These are phyloP conservation scores for Aleiodes testaceus DNA, from an alignment of 2,888 invertebrate species.

Conservation along the genomic window DNA sequence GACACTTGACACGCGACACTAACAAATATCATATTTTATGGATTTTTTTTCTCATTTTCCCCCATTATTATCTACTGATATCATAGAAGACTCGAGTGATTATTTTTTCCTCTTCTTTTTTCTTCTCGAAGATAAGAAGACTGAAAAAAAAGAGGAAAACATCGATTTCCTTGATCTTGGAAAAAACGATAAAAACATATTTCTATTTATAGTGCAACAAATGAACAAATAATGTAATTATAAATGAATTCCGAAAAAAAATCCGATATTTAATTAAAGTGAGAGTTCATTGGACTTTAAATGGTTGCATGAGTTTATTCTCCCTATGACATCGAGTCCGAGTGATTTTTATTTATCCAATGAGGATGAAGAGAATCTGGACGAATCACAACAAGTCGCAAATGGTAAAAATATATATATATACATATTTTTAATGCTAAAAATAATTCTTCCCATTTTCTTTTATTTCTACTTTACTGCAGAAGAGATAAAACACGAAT, in stretches of 20 bases:
- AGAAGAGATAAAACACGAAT: background rate
- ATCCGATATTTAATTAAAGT: too few species aligned
- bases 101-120: background rate
- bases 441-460: too few species aligned
- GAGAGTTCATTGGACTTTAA: conserved; percentile 32
- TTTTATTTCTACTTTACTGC: background rate
- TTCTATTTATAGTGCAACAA: background rate
- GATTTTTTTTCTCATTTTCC: too few species aligned
- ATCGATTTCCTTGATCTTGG: background rate
- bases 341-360: conserved; percentile 60
- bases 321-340: conserved; percentile 66
- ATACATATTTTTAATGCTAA: conserved; percentile 2
- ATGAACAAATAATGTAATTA: background rate
- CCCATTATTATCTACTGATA: too few species aligned
- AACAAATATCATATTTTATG: too few species aligned
- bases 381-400: conserved; percentile 48
- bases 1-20: too few species aligned
- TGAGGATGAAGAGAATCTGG: conserved; percentile 55
- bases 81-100: background rate
- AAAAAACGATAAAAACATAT: conserved; percentile 9
- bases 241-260: too few species aligned
- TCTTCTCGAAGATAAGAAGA: conserved; percentile 5
- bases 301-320: conserved; percentile 44
- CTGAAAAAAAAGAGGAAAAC: conserved; percentile 3
- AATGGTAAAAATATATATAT: conserved; percentile 57